Evolutionary conservation across 2,888 invertebrate genomes (phyloP), one percentile per base, ranked within the genome.

Genomic region (Gerosis bhagava): DNA sequence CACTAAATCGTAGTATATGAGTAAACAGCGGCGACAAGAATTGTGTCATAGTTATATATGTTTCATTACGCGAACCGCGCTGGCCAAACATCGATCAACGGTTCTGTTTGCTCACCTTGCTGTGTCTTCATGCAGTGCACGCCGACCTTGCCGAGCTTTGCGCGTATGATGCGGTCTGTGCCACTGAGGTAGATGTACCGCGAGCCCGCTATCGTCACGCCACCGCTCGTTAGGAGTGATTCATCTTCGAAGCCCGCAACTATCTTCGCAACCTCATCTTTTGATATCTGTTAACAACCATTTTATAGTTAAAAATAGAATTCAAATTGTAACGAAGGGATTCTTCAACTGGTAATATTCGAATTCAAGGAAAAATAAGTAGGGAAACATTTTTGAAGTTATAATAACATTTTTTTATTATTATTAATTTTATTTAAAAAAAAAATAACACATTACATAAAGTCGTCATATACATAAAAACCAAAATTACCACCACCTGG

Each of bases 101-200:
- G 45, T 31, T 44, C n/a, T n/a, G 40, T 41, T 36, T 45, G 40
- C 29, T 86, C 84, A 95, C 95, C 95, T 94, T 97, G 97, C 90
- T 94, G 93, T 88, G 97, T 97, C 92, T 97, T 97, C 96, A 97
- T 96, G 95, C 96, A 97, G 84, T 97, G 97, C 66, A 97, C 95
- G 76, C 97, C 97, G 82, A 95, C 95, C 91, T 96, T 96, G 87
- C 96, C 96, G 73, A 96, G 92, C 90, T 97, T 97, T 87, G 96
- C 96, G 90, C 97, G 94, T 88, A 97, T 95, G 77, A 97, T 96
- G 83, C 95, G 94, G 83, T 97, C 96, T 90, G 96, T 95, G 81
- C 97, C 97, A 76, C 97, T 97, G 88, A 97, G 94, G 92, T 97
- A 97, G 90, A 97, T 97, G 93, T 96, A 97, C 91, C 97, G 94